Conservation (phyloP, 2,888 invertebrate species). For the Dascillus cervinus region DNA sequence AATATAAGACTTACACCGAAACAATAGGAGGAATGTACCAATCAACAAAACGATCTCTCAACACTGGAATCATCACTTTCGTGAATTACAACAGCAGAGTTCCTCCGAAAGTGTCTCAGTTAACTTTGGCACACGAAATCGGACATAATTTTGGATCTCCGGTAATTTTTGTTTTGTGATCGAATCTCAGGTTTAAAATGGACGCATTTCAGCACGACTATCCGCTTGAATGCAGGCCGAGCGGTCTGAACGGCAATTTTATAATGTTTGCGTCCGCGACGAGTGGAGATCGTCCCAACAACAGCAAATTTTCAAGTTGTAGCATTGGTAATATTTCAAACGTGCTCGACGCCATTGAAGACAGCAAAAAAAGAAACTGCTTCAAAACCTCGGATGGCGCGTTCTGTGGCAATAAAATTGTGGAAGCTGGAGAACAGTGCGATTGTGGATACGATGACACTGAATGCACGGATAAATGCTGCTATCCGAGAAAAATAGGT, state of each 20-base stretch:
- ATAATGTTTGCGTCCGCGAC: conserved; percentile 99
- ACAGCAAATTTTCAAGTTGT: conserved; percentile 94
- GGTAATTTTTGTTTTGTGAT: no score
- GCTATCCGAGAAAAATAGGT: conserved; percentile 78
- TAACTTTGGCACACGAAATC: conserved; percentile 96
- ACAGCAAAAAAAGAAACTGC: conserved; percentile 87
- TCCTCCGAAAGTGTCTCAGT: conserved; percentile 94
- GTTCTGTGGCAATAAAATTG: conserved; percentile 99
- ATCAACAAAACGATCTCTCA: conserved; percentile 87
- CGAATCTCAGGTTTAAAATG: no score
- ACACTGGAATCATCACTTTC: conserved; percentile 98
- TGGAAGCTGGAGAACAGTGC: conserved; percentile 96
- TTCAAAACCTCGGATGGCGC: conserved; percentile 87
- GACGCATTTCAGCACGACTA: conserved; percentile 81
- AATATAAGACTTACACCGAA: conserved; percentile 94
- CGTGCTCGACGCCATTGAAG: conserved; percentile 86
- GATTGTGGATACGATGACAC: conserved; percentile 92
- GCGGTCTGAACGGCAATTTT: conserved; percentile 89
- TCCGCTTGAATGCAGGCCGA: conserved; percentile 83
- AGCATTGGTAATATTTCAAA: conserved; percentile 92
- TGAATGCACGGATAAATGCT: conserved; percentile 90
- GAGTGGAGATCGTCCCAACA: conserved; percentile 95
- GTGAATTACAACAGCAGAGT: conserved; percentile 97
- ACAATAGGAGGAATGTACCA: conserved; percentile 92
- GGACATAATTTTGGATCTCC: conserved; percentile 99